Percentiles rank a stretch among this genome's conserved stretches.
phyloP scores from a whole-genome alignment of 2,888 invertebrate species.

The Furcula furcula region DNA sequence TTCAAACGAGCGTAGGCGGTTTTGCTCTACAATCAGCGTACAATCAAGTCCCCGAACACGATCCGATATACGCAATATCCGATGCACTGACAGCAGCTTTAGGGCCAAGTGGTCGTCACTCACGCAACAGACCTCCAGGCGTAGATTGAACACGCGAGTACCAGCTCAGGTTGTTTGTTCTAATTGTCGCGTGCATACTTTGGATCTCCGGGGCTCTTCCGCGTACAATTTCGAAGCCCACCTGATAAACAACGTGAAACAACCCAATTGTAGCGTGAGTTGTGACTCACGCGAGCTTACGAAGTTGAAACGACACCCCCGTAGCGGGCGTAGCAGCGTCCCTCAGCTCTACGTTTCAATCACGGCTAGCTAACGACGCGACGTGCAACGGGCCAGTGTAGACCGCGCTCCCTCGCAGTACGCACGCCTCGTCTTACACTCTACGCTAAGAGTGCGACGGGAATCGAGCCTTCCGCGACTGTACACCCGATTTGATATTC shows the following conservation, averaged over 20 bases:
- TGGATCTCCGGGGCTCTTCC: slow-evolving; percentile 27
- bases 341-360: slow-evolving; percentile 40
- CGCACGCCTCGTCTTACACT: slow-evolving; percentile 44
- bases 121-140: slow-evolving; percentile 51
- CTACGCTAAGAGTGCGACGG: slow-evolving; percentile 33
- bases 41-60: slow-evolving; percentile 28
- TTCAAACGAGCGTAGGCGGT: slow-evolving; percentile 38
- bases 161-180: slow-evolving; percentile 31
- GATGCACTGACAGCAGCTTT: slow-evolving; percentile 18
- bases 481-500: slow-evolving; percentile 52
- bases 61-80: slow-evolving; percentile 9
- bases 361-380: slow-evolving; percentile 10
- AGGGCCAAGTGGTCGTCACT: slow-evolving; percentile 12
- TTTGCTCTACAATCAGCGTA: slow-evolving; percentile 31
- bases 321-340: slow-evolving; percentile 60
- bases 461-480: slow-evolving; percentile 46
- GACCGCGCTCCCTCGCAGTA: slow-evolving; percentile 43
- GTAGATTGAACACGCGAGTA: slow-evolving; percentile 32
- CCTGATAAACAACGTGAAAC: slow-evolving; percentile 15
- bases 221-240: slow-evolving; percentile 37
- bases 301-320: slow-evolving; percentile 54
- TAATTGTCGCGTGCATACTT: slow-evolving; percentile 52
- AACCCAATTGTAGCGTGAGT: slow-evolving; percentile 17
- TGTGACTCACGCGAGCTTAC: slow-evolving; percentile 63
- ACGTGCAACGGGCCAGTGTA: slow-evolving; percentile 43